phyloP scores from a whole-genome alignment of 2,888 invertebrate genomes.

The Pardosa pseudoannulata region DNA sequence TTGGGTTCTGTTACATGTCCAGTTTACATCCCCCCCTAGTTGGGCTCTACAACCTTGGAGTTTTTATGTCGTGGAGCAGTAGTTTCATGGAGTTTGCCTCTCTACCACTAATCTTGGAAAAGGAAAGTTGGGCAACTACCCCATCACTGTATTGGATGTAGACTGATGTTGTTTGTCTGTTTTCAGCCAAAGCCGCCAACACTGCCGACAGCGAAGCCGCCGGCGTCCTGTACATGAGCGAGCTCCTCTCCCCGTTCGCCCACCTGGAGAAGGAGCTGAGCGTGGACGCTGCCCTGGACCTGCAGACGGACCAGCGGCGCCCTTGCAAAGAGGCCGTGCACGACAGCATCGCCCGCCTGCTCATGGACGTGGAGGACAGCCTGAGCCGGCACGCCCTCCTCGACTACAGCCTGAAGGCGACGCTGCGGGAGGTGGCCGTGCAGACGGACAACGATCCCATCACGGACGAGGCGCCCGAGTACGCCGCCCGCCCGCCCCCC shows the following conservation, averaged over 20 bases:
- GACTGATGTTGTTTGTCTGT: no score
- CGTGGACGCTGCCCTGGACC: slow-evolving; percentile 22
- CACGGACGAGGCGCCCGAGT: slow-evolving; percentile 76
- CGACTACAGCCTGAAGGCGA: slow-evolving; percentile 37
- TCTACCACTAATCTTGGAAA: no score
- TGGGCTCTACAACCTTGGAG: no score
- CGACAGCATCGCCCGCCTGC: slow-evolving; percentile 70
- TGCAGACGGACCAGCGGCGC: not conserved
- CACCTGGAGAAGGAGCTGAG: slow-evolving; percentile 73
- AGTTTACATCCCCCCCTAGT: no score
- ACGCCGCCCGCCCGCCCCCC: slow-evolving; percentile 75
- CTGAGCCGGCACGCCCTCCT: slow-evolving; percentile 38
- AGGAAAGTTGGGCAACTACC: no score
- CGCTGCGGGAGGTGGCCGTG: slow-evolving; percentile 74
- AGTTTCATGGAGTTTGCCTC: no score
- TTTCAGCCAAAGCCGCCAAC: slow-evolving; percentile 72
- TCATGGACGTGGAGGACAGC: slow-evolving; percentile 74
- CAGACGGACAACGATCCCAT: slow-evolving; percentile 76
- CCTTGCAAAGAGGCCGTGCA: slow-evolving; percentile 54
- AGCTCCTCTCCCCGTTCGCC: slow-evolving; percentile 72
- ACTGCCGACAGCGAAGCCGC: slow-evolving; percentile 73
- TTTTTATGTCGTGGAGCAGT: no score
- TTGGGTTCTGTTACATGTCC: no score
- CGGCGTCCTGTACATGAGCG: slow-evolving; percentile 70
- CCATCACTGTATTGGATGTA: no score